Evolutionary conservation across 2,888 invertebrate genomes (phyloP).

Genomic region (Cheilosia soror): DNA sequence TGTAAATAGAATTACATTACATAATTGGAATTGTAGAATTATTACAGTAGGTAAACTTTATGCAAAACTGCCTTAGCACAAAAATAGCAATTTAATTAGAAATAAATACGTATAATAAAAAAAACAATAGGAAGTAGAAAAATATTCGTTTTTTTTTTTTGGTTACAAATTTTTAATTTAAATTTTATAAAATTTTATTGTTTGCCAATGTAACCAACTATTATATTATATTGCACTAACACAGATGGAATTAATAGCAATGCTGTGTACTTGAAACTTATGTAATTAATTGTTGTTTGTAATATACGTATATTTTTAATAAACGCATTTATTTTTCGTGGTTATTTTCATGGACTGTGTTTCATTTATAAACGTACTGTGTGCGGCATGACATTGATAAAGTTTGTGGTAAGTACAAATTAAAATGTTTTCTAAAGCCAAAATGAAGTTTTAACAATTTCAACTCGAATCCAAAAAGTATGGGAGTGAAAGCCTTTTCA

Average conservation of each 20-base stretch:
- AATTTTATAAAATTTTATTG: conserved; percentile 18
- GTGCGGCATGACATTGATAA: not conserved
- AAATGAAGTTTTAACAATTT: too few relatives aligned
- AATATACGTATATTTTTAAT: conserved; percentile 66
- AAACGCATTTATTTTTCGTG: conserved; percentile 67
- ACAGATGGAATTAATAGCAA: conserved; percentile 46
- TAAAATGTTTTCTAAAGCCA: too few relatives aligned
- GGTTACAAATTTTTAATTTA: not conserved
- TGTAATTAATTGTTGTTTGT: conserved; percentile 56
- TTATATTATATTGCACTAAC: conserved; percentile 44
- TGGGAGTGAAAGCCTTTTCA: too few relatives aligned
- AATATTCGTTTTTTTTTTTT: conserved; percentile 54
- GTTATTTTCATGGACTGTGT: conserved; percentile 44
- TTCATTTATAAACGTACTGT: not conserved
- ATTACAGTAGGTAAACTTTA: conserved; percentile 45
- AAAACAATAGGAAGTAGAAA: conserved; percentile 8
- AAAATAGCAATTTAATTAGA: conserved; percentile 41
- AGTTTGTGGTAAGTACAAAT: not conserved
- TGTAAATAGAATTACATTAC: conserved; percentile 75
- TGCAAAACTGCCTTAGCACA: conserved; percentile 76
- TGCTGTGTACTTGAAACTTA: conserved; percentile 49
- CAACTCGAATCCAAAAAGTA: too few relatives aligned
- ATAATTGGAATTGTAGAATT: conserved; percentile 44
- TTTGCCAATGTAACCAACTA: conserved; percentile 58
- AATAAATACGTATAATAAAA: conserved; percentile 8